These are phyloP conservation scores for Sprattus sprattus DNA, from an alignment of 2,113 vertebrate species.

Conservation along the genomic window DNA sequence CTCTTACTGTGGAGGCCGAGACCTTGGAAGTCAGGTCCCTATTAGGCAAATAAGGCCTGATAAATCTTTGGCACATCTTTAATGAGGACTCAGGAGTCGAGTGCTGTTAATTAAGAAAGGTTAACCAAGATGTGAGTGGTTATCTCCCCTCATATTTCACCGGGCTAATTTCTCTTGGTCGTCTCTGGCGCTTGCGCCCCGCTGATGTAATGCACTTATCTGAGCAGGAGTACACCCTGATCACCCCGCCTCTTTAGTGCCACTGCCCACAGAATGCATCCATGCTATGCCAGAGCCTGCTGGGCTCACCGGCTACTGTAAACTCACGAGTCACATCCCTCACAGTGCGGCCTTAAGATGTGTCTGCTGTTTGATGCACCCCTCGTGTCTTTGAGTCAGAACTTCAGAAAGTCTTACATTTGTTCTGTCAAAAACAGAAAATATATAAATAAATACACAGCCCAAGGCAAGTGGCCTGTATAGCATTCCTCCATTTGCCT, in stretches of 20 bases:
- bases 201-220: constrained; percentile 47
- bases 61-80: constrained; percentile 84
- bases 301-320: neutral
- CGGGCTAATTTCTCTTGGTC: constrained; percentile 46
- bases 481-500: neutral
- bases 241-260: neutral
- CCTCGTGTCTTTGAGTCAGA: neutral
- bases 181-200: constrained; percentile 21
- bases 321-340: neutral
- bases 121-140: constrained; percentile 71
- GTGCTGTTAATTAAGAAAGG: constrained; percentile 86
- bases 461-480: neutral
- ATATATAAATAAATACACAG: neutral
- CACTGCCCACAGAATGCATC: neutral
- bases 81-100: constrained; percentile 80
- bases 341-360: neutral
- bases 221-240: neutral
- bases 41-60: constrained; percentile 91
- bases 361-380: neutral
- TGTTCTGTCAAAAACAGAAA: neutral
- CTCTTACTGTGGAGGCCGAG: constrained; percentile 78
- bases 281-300: neutral
- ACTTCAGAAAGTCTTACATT: neutral
- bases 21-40: constrained; percentile 82
- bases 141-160: constrained; percentile 50